phyloP scores from a whole-genome alignment of 2,113 vertebrate species.

The Callocephalon fimbriatum region DNA sequence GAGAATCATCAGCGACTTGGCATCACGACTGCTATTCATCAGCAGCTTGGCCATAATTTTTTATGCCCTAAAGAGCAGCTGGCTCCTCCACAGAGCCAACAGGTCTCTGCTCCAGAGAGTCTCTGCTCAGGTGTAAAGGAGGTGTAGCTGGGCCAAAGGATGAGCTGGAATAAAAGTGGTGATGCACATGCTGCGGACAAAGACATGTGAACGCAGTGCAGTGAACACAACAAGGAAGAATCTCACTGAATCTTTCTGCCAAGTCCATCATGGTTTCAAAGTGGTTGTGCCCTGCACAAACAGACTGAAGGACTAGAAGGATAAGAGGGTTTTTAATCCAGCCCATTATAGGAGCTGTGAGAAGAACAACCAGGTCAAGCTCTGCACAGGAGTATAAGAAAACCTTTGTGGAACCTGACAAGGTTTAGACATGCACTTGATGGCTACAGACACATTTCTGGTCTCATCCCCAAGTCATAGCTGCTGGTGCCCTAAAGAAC shows the following conservation, averaged over 20 bases:
- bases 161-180: not conserved
- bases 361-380: not conserved
- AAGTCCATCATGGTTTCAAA: not conserved
- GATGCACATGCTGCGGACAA: not conserved
- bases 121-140: not conserved
- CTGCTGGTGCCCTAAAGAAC: fast-evolving
- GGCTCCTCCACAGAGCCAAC: not conserved
- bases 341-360: not conserved
- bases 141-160: not conserved
- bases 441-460: not conserved
- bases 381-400: not conserved
- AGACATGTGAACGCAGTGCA: not conserved
- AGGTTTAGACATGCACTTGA: not conserved
- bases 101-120: not conserved
- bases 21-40: not conserved
- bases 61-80: not conserved
- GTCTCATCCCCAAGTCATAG: not conserved
- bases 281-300: not conserved
- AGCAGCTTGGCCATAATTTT: not conserved
- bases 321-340: not conserved
- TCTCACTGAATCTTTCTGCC: not conserved
- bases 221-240: not conserved
- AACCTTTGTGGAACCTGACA: not conserved
- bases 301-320: not conserved
- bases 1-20: not conserved